Base-by-base conservation (phyloP, 2,113 vertebrate species). In the Brachyistius frenatus region DNA sequence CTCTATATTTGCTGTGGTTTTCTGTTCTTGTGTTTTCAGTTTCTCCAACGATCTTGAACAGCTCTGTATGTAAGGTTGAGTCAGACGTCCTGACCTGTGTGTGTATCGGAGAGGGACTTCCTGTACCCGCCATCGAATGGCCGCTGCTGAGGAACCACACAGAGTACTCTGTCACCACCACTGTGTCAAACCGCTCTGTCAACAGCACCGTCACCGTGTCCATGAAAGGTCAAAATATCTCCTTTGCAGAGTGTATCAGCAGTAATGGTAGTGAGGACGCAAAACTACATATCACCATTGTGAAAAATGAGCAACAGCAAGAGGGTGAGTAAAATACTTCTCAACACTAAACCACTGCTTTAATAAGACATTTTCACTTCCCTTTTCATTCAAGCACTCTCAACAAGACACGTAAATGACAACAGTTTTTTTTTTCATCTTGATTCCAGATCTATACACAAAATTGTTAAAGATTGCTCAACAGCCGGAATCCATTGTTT, bases 61-160 rank as follows among this genome's bases (percentile, higher is more conserved):
- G 15, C 7, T 80, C 90, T 3, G 78, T 52, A 11, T 93, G 89
- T 80, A 31, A 13, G 32, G 5, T 57, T 33, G 50, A 44, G 16
- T 76, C 73, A 0, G 50, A 32, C 11, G 44, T 72, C 5, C 47
- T 87, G 85, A 93, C 76, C 23, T 91, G 90, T 65, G 32, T 78
- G 61, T 93, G 90, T 11, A 16, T 88, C 44, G 83, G 70, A 46
- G 44, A 71, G 35, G 92, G 89, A 3, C 13, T 71, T 53, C 86
- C 86, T 44, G 47, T 79, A 35, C 88, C 88, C 47, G n/a, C 71
- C 49, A 80, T 93, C 16, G 58, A 2, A 35, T 93, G 92, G 86
- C 78, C 69, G 2, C 50, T 73, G 60, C 16, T 87, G 44, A 14
- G 13, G 36, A 63, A 78, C 33, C 37, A 44, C 2, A 30, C 31